Percentiles rank a stretch among this genome's conserved stretches.
These are phyloP conservation scores for Chymomyza procnemis DNA, from an alignment of 2,888 invertebrate species.

Conservation along the genomic window DNA sequence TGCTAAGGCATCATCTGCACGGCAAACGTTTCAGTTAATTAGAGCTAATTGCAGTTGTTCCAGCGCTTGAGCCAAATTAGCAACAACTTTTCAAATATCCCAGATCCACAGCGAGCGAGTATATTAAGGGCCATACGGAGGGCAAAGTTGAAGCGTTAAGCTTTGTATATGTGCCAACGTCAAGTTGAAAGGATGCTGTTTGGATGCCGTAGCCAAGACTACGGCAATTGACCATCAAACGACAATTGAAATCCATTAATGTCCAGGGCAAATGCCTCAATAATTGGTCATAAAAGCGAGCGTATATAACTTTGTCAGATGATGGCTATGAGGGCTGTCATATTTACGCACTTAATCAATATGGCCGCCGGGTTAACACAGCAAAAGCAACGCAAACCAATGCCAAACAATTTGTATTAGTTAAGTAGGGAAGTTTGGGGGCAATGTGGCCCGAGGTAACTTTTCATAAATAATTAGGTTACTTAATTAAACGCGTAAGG, in stretches of 20 bases:
- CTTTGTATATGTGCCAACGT: slow-evolving; percentile 42
- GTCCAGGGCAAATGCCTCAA: slow-evolving; percentile 32
- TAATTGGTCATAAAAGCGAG: slow-evolving; percentile 44
- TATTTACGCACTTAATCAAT: slow-evolving; percentile 63
- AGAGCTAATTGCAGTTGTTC: slow-evolving; percentile 53
- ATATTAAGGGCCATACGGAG: background rate
- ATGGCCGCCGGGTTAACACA: slow-evolving; percentile 25
- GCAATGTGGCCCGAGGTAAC: slow-evolving; percentile 22
- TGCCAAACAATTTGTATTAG: background rate
- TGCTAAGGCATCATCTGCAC: slow-evolving; percentile 4
- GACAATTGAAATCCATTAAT: slow-evolving; percentile 42
- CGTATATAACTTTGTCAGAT: background rate
- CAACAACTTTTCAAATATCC: slow-evolving; percentile 61
- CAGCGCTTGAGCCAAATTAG: slow-evolving; percentile 59
- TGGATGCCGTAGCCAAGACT: background rate
- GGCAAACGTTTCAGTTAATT: slow-evolving; percentile 58
- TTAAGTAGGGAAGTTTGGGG: background rate
- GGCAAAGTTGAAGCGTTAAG: slow-evolving; percentile 33
- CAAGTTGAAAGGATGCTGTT: no score
- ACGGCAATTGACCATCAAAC: slow-evolving; percentile 4
- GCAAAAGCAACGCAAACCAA: background rate
- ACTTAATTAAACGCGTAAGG: slow-evolving; percentile 40
- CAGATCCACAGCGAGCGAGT: background rate
- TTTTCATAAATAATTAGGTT: slow-evolving; percentile 47
- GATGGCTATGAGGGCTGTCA: slow-evolving; percentile 6